Conservation (phyloP, 2,113 vertebrate species). For the Clarias macrocephalus region DNA sequence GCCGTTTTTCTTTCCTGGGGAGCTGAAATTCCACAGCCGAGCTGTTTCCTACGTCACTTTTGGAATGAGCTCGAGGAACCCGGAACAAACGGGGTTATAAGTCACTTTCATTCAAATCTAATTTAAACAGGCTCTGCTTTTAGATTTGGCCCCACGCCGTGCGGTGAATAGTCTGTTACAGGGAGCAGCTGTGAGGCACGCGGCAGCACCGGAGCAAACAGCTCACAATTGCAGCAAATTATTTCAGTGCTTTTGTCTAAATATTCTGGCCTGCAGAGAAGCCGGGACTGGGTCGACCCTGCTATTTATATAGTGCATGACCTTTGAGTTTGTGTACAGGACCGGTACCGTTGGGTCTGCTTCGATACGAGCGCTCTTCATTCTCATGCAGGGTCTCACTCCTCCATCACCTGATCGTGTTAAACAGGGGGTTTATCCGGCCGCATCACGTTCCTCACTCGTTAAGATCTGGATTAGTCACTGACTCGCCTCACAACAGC, state of each 20-base stretch:
- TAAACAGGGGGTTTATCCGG: background rate
- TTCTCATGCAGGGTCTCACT: background rate
- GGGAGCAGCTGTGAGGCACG: background rate
- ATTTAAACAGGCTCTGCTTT: background rate
- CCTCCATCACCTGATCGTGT: background rate
- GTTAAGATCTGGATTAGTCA: no score
- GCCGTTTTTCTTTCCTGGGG: no score
- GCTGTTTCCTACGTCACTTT: background rate
- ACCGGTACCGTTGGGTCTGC: background rate
- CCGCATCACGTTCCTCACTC: background rate
- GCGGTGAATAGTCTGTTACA: constrained; percentile 10
- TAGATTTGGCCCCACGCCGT: background rate
- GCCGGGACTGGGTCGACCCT: background rate
- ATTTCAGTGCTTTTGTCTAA: constrained; percentile 11
- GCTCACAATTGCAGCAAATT: constrained; percentile 21
- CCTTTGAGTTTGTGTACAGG: background rate
- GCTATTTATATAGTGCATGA: background rate
- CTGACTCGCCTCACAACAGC: no score
- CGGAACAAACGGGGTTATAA: background rate
- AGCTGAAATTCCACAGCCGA: no score
- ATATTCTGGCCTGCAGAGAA: constrained; percentile 25
- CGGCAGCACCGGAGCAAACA: background rate
- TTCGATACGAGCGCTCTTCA: background rate
- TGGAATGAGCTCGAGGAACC: background rate
- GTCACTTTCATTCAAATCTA: background rate